phyloP scores from a whole-genome alignment of 2,113 vertebrate genomes.

The Conger conger region DNA sequence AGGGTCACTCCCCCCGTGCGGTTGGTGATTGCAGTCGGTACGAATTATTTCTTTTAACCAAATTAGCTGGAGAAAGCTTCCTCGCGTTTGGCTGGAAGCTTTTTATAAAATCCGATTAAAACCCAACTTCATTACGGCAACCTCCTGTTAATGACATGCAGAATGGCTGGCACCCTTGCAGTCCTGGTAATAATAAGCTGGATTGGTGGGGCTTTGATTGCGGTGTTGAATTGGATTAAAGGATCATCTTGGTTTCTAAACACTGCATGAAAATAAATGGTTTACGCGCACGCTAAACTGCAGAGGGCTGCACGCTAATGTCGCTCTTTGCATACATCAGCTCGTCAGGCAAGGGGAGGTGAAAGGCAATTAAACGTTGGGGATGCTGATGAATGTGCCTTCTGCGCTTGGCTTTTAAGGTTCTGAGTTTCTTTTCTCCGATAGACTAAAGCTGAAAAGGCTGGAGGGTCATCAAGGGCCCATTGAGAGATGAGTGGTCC shows the following conservation, averaged over 20 bases:
- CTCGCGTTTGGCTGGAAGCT: slow-evolving; percentile 53
- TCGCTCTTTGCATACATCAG: slow-evolving; percentile 53
- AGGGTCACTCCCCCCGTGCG: slow-evolving; percentile 35
- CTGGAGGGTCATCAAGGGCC: neutral
- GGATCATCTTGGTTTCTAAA: slow-evolving; percentile 58
- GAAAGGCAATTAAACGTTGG: slow-evolving; percentile 59
- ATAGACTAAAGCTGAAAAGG: neutral
- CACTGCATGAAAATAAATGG: slow-evolving; percentile 52
- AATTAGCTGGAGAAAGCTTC: slow-evolving; percentile 59
- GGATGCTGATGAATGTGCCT: neutral
- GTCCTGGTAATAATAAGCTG: slow-evolving; percentile 59
- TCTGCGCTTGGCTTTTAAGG: neutral
- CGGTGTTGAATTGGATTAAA: slow-evolving; percentile 68
- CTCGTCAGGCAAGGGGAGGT: slow-evolving; percentile 53
- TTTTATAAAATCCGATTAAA: slow-evolving; percentile 68
- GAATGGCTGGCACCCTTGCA: slow-evolving; percentile 36
- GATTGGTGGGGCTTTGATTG: slow-evolving; percentile 69
- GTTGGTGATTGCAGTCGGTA: slow-evolving; percentile 56
- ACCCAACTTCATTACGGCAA: slow-evolving; percentile 58
- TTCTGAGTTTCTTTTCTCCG: neutral
- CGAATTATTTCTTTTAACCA: slow-evolving; percentile 61
- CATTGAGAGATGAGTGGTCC: neutral
- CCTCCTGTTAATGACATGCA: slow-evolving; percentile 58
- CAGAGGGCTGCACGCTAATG: slow-evolving; percentile 35
- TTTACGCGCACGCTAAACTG: slow-evolving; percentile 47